Evolutionary conservation across 2,797 vertebrate genomes (phyloP).

Genomic region (Knipowitschia caucasica): DNA sequence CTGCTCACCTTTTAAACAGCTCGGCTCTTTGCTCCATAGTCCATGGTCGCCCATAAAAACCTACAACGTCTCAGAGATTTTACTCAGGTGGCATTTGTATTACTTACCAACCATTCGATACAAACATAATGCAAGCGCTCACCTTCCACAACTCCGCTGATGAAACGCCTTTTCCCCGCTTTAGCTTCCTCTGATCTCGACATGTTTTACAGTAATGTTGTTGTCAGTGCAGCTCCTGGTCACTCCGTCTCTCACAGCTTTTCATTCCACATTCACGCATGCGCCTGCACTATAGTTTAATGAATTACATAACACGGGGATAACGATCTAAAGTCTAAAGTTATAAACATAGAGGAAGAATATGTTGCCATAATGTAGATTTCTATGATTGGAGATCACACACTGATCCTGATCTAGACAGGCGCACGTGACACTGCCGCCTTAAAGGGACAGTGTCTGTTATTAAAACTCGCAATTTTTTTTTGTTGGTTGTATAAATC

Average conservation of each 20-base stretch:
- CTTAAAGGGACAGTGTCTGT: constrained; percentile 51
- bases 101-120: no score
- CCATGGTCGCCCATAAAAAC: constrained; percentile 99
- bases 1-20: constrained; percentile 88
- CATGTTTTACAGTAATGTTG: constrained; percentile 35
- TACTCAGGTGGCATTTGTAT: background rate
- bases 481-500: no score
- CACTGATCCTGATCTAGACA: background rate
- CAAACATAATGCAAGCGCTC: constrained; percentile 47
- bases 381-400: constrained; percentile 15
- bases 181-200: constrained; percentile 20
- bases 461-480: no score
- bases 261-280: constrained; percentile 25
- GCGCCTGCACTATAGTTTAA: constrained; percentile 32
- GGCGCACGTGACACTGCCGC: constrained; percentile 22
- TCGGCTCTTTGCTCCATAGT: constrained; percentile 97
- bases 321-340: constrained; percentile 17
- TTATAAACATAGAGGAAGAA: constrained; percentile 2
- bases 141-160: constrained; percentile 95
- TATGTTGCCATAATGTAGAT: background rate
- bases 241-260: background rate
- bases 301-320: background rate
- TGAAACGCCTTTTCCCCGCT: constrained; percentile 71
- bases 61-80: constrained; percentile 66
- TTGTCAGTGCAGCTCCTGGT: background rate